Conservation (phyloP, 2,888 invertebrate genomes). For the Stenichneumon culpator region DNA sequence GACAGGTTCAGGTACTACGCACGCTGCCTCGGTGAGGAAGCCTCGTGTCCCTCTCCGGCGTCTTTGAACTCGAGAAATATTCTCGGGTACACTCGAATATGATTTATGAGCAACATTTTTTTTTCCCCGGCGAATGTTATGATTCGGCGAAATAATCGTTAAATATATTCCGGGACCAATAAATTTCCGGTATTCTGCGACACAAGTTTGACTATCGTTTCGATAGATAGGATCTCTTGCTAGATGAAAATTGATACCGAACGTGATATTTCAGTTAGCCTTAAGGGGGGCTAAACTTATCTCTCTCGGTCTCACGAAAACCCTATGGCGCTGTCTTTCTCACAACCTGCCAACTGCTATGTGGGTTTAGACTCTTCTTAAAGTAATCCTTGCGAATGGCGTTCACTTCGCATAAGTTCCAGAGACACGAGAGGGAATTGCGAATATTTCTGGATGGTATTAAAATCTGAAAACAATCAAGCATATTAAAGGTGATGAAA, state of each 20-base stretch:
- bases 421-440: no score
- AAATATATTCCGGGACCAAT: not conserved
- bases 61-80: constrained; percentile 21
- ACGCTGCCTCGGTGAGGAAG: constrained; percentile 4
- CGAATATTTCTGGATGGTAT: no score
- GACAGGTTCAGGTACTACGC: constrained; percentile 65
- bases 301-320: no score
- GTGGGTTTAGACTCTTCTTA: no score
- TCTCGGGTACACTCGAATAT: not conserved
- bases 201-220: no score
- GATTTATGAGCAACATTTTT: constrained; percentile 11
- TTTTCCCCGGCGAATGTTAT: constrained; percentile 7
- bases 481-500: no score
- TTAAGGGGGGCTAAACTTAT: not conserved
- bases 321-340: no score
- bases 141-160: not conserved
- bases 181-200: not conserved
- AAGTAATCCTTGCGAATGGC: no score
- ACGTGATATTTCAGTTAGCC: not conserved
- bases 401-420: no score
- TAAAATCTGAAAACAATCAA: no score
- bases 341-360: no score
- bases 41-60: not conserved
- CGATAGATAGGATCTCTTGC: not conserved
- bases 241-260: not conserved